Evolutionary conservation across 2,888 invertebrate genomes (phyloP).

Genomic region (Carcina quercana): DNA sequence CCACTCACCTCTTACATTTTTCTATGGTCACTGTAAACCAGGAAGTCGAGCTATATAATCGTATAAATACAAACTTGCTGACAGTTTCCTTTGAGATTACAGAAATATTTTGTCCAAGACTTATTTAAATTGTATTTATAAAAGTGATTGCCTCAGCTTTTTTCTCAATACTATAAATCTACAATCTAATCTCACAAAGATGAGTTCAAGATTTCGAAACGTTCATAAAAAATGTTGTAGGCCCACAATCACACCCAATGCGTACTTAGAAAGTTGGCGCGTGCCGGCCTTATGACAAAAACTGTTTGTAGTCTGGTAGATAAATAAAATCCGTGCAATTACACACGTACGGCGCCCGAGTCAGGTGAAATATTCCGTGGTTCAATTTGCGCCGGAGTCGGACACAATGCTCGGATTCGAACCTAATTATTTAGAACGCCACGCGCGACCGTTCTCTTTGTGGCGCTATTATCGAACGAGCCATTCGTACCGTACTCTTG

Average conservation of each 20-base stretch:
- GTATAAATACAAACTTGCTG: too few relatives aligned
- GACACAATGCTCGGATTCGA: conserved; percentile 46
- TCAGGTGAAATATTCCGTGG: conserved; percentile 63
- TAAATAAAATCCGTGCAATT: conserved; percentile 68
- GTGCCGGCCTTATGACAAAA: conserved; percentile 57
- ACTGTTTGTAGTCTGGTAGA: conserved; percentile 42
- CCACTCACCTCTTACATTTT: too few relatives aligned
- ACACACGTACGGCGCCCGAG: conserved; percentile 54
- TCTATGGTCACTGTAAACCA: too few relatives aligned
- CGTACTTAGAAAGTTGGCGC: conserved; percentile 65
- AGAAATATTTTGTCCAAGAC: too few relatives aligned
- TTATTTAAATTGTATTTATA: too few relatives aligned
- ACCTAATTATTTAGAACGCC: conserved; percentile 45
- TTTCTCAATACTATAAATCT: too few relatives aligned
- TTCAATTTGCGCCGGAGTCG: conserved; percentile 51
- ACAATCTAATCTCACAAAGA: too few relatives aligned
- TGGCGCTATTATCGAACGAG: conserved; percentile 26
- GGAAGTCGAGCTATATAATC: too few relatives aligned
- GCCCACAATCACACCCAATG: conserved; percentile 51
- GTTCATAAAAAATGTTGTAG: conserved; percentile 47
- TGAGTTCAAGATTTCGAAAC: conserved; percentile 52
- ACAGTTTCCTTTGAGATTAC: too few relatives aligned
- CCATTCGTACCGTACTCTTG: neutral
- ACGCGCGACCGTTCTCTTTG: conserved; percentile 43
- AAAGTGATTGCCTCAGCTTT: too few relatives aligned